phyloP scores from a whole-genome alignment of 2,888 invertebrate genomes.

The Monoplex corrugatus region DNA sequence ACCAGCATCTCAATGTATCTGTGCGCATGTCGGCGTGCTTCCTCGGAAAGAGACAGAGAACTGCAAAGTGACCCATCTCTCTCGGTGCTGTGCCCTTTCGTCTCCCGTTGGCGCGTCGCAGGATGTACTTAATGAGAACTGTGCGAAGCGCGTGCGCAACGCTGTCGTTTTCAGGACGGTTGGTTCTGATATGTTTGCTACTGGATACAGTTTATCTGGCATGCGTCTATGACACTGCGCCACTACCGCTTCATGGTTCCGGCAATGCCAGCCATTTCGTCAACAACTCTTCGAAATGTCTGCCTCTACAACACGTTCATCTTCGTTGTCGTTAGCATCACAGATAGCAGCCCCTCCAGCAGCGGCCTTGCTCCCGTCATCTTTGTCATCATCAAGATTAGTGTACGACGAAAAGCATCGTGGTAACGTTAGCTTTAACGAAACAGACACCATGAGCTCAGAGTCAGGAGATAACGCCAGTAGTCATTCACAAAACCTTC shows the following conservation, averaged over 20 bases:
- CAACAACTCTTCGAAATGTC: not conserved
- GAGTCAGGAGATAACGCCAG: not conserved
- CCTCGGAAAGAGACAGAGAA: not conserved
- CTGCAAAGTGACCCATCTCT: not conserved
- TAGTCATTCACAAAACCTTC: no score
- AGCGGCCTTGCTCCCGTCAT: not conserved
- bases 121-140: slow-evolving; percentile 4
- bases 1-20: slow-evolving; percentile 22
- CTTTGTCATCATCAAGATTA: not conserved
- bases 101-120: not conserved
- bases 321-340: slow-evolving; percentile 7
- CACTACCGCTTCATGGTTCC: not conserved
- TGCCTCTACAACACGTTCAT: not conserved
- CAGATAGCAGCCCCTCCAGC: slow-evolving; percentile 3
- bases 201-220: slow-evolving; percentile 22
- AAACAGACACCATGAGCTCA: not conserved
- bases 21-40: not conserved
- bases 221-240: slow-evolving; percentile 17
- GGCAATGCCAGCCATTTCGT: not conserved
- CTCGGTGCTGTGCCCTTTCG: not conserved
- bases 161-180: slow-evolving; percentile 21
- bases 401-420: not conserved
- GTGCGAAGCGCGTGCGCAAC: slow-evolving; percentile 14
- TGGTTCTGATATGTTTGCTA: slow-evolving; percentile 5
- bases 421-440: slow-evolving; percentile 10